Base-by-base conservation (phyloP, 1,140 invertebrate species). In the Archegozetes longisetosus region DNA sequence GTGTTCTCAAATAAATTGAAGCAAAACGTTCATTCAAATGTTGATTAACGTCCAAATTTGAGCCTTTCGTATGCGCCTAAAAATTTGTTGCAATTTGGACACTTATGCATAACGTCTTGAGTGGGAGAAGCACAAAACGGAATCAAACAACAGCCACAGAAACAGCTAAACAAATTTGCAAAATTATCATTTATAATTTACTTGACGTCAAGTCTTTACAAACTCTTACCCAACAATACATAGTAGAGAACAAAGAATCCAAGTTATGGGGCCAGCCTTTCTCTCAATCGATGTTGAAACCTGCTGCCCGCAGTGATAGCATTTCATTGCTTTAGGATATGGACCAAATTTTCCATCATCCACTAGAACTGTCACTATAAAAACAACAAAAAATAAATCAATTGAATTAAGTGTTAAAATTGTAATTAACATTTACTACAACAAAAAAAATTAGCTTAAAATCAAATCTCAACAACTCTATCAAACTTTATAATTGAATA, bases 71-170 rank as follows among this genome's bases (percentile, higher is more conserved):
- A 50, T 20, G 22, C 12, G 9, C 62, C 62, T 14, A 63, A 23
- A 46, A 54, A 54, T n/a, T 29, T 47, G 22, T 61, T 54, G 47
- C 62, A 63, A 47, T 63, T 63, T 17, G 62, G 62, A 27, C 62
- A 63, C 17, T 32, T 4, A 26, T 63, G 62, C 40, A 64, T 14
- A 14, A 63, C 51, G 52, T 63, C 60, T n/a, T 40, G 26, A 17
- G 46, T 29, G 6, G 48, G 23, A 28, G 55, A 22, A 2, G 46
- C 29, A 47, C 58, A 63, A 27, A 60, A 61, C 2, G 62, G 62
- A 28, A 62, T 53, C 46, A 62, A 25, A 53, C 61, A 62, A 23
- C 48, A 58, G 12, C 61, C 47, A 26, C 47, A 53, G 17, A 60
- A 52, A 46, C 57, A 58, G 28, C 57, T 58, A 26, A 52, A 52